Conservation (phyloP, 2,888 invertebrate genomes). For the Drosophila monieri region DNA sequence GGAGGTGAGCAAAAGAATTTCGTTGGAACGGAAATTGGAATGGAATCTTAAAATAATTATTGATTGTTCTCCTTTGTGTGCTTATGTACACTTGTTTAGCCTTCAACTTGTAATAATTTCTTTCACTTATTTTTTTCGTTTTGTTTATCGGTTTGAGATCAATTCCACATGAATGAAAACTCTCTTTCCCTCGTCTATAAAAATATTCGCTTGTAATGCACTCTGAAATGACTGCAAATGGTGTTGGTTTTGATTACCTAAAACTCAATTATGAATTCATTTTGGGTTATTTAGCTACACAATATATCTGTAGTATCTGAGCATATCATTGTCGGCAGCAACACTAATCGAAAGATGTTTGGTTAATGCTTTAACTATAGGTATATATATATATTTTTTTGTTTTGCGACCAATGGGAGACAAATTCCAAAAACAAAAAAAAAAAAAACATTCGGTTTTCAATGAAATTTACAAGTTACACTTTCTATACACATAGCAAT, state of each 20-base stretch:
- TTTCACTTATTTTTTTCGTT: constrained; percentile 17
- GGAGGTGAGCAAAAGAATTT: constrained; percentile 36
- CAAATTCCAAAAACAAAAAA: constrained; percentile 23
- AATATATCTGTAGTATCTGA: constrained; percentile 28
- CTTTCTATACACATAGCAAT: constrained; percentile 53
- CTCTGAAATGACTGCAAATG: constrained; percentile 6
- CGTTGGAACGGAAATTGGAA: constrained; percentile 52
- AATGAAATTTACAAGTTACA: constrained; percentile 66
- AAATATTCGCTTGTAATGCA: constrained; percentile 2
- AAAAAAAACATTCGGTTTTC: constrained; percentile 38
- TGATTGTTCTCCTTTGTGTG: constrained; percentile 49
- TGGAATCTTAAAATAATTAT: constrained; percentile 59
- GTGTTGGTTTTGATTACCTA: too few relatives aligned
- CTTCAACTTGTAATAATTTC: constrained; percentile 43
- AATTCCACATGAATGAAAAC: constrained; percentile 57
- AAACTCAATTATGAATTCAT: constrained; percentile 5
- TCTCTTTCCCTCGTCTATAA: constrained; percentile 1
- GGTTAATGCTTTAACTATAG: constrained; percentile 34
- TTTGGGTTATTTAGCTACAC: constrained; percentile 15
- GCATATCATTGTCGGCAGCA: constrained; percentile 32
- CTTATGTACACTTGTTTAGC: constrained; percentile 24
- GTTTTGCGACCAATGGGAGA: constrained; percentile 35
- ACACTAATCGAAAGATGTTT: constrained; percentile 40
- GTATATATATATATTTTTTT: constrained; percentile 28
- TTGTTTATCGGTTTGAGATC: constrained; percentile 67